Evolutionary conservation across 2,888 invertebrate species (phyloP).

Genomic region (Cenopis cana): DNA sequence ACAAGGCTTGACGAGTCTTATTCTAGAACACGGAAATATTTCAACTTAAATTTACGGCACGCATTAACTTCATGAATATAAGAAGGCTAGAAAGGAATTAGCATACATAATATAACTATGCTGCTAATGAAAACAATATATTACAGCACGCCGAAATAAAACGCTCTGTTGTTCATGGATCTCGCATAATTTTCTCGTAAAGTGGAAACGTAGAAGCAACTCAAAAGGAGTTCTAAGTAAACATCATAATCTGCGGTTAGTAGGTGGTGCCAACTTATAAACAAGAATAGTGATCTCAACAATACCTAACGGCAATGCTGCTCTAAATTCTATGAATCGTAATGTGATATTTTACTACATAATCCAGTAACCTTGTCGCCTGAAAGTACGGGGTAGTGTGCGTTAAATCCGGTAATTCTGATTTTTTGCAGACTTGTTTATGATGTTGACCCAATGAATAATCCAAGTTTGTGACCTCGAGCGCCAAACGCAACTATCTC

Average conservation of each 20-base stretch:
- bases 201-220: constrained; percentile 31
- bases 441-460: too few species aligned
- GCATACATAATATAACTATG: constrained; percentile 24
- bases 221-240: constrained; percentile 43
- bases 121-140: constrained; percentile 37
- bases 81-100: constrained; percentile 31
- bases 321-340: constrained; percentile 32
- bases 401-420: too few species aligned
- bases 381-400: too few species aligned
- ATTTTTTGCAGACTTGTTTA: too few species aligned
- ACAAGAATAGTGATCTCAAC: constrained; percentile 41
- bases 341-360: constrained; percentile 14
- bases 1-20: not conserved
- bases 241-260: constrained; percentile 48
- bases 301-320: constrained; percentile 22
- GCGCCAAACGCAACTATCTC: too few species aligned
- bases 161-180: constrained; percentile 27
- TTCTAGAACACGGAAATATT: constrained; percentile 12
- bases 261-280: constrained; percentile 37
- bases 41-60: constrained; percentile 28
- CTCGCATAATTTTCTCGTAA: constrained; percentile 44
- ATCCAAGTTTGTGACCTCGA: too few species aligned
- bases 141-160: constrained; percentile 38
- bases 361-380: too few species aligned
- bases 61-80: constrained; percentile 36